Evolutionary conservation across 2,888 invertebrate species (phyloP).

Genomic region (Epirrhoe tristata): DNA sequence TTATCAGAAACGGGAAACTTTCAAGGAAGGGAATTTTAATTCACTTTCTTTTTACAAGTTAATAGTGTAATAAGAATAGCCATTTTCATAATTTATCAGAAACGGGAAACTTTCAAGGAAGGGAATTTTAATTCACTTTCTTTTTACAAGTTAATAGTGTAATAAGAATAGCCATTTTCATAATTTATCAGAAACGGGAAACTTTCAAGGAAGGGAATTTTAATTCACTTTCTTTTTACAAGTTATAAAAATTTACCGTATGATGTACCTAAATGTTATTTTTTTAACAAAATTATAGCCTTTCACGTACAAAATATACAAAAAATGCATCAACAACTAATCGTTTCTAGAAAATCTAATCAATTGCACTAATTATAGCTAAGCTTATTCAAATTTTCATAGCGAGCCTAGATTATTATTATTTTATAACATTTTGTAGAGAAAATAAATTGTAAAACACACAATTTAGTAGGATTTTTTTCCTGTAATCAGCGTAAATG

Average conservation of each 20-base stretch:
- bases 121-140: too few species aligned
- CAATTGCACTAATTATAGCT: not conserved
- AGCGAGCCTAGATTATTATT: not conserved
- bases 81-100: too few species aligned
- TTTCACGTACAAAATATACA: not conserved
- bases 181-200: not conserved
- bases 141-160: too few species aligned
- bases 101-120: too few species aligned
- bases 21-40: too few species aligned
- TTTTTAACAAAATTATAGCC: not conserved
- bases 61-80: slow-evolving; percentile 4
- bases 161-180: slow-evolving; percentile 3
- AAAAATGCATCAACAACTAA: not conserved
- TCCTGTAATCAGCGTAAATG: not conserved
- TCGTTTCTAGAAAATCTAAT: not conserved
- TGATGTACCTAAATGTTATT: not conserved
- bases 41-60: too few species aligned
- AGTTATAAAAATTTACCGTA: not conserved
- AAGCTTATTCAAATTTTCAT: not conserved
- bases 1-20: too few species aligned
- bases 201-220: not conserved
- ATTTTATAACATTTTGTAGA: not conserved
- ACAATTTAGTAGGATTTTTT: not conserved
- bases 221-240: not conserved
- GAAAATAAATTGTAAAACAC: not conserved